Conservation (phyloP, 2,888 invertebrate species). For the Erannis defoliaria region DNA sequence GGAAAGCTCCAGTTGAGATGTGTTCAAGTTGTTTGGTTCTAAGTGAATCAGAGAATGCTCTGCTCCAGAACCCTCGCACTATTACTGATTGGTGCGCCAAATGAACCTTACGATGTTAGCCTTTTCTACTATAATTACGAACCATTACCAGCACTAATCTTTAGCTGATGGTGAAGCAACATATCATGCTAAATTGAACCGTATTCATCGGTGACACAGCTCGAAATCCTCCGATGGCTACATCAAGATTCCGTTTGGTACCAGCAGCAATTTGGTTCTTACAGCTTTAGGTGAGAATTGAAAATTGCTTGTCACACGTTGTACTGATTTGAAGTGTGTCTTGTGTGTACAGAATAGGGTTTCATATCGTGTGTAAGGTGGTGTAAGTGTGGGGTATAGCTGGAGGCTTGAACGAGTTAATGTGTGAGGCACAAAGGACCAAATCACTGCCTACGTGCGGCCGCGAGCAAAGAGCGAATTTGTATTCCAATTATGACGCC, state of each 20-base stretch:
- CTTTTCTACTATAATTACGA: conserved; percentile 85
- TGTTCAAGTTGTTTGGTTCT: conserved; percentile 61
- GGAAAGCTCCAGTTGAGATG: conserved; percentile 37
- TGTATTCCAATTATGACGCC: conserved; percentile 85
- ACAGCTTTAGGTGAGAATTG: conserved; percentile 41
- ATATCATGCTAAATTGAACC: conserved; percentile 53
- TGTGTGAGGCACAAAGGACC: conserved; percentile 85
- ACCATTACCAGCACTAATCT: conserved; percentile 83
- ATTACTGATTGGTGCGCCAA: conserved; percentile 77
- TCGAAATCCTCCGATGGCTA: conserved; percentile 49
- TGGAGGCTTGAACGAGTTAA: conserved; percentile 82
- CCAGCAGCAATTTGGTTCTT: conserved; percentile 39
- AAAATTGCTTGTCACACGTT: conserved; percentile 38
- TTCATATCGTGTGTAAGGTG: conserved; percentile 50
- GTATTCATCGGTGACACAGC: conserved; percentile 55
- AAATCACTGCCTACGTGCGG: conserved; percentile 82
- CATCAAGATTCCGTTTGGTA: conserved; percentile 15
- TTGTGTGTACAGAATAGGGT: conserved; percentile 54
- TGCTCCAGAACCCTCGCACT: conserved; percentile 72
- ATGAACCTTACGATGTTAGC: conserved; percentile 84
- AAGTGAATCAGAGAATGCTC: conserved; percentile 72
- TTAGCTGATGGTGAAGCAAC: conserved; percentile 49
- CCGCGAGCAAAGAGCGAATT: conserved; percentile 82
- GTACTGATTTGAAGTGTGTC: conserved; percentile 35
- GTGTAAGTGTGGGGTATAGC: conserved; percentile 66